These are phyloP conservation scores for Isurus oxyrinchus DNA, from an alignment of 2,113 vertebrate species.

Conservation along the genomic window DNA sequence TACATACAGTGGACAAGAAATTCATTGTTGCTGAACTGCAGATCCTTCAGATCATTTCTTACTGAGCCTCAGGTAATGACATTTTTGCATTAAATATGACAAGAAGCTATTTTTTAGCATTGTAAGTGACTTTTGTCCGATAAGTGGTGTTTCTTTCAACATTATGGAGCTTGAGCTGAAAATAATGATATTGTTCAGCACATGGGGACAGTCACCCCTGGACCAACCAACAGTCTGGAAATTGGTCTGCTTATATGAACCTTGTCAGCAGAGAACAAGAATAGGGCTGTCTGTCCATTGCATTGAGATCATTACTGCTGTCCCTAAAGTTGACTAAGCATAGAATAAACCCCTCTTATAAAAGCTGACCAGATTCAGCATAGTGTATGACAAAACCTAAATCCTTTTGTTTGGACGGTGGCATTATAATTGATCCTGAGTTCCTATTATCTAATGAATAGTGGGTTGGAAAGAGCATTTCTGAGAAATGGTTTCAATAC, in stretches of 20 bases:
- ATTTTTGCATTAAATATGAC: neutral
- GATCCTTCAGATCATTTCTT: neutral
- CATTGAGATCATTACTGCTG: neutral
- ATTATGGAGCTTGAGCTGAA: neutral
- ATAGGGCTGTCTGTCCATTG: neutral
- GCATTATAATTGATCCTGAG: neutral
- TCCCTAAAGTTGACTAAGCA: neutral
- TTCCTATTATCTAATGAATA: neutral
- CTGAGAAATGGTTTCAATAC: neutral
- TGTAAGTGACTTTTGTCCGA: neutral
- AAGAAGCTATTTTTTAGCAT: neutral
- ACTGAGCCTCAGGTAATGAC: neutral
- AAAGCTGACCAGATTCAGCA: neutral
- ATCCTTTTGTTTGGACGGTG: neutral
- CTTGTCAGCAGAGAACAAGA: neutral
- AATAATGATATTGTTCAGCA: neutral
- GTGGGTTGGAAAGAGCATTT: neutral
- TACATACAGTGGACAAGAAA: neutral
- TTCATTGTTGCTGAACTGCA: neutral
- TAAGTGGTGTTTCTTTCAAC: neutral
- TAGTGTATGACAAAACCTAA: neutral
- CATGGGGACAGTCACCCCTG: neutral
- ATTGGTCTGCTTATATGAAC: neutral
- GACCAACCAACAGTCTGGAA: neutral
- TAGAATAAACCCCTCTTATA: neutral